A percentile compares a stretch with the other conserved stretches of the same genome.
Evolutionary conservation across 2,113 vertebrate species (phyloP).

Genomic region (Leucoraja erinaceus): DNA sequence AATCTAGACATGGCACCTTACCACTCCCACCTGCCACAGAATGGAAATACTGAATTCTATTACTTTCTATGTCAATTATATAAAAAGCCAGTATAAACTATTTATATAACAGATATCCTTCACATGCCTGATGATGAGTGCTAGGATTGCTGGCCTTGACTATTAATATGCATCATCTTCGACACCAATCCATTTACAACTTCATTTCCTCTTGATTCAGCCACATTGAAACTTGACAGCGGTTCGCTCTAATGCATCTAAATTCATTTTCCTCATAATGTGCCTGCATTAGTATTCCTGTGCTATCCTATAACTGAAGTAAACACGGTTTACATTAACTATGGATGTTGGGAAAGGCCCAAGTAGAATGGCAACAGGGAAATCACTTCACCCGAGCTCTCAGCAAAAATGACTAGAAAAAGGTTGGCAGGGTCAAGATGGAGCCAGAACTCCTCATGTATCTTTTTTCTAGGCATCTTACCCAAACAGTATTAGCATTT

Average conservation of each 20-base stretch:
- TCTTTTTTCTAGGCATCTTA: not conserved
- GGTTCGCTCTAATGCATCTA: not conserved
- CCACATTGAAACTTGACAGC: not conserved
- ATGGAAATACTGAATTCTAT: not conserved
- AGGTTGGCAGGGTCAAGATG: not conserved
- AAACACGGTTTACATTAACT: not conserved
- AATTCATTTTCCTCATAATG: not conserved
- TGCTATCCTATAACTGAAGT: not conserved
- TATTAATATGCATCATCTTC: not conserved
- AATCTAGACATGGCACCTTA: not conserved
- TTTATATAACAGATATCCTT: not conserved
- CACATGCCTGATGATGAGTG: not conserved
- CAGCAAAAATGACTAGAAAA: not conserved
- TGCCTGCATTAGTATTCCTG: not conserved
- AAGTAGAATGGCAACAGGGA: not conserved
- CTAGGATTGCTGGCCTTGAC: not conserved
- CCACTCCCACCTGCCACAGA: not conserved
- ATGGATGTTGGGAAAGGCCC: not conserved
- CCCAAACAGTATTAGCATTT: not conserved
- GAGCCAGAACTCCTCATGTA: not conserved
- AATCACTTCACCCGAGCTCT: not conserved
- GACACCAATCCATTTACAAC: constrained; percentile 17
- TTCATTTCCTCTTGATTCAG: not conserved
- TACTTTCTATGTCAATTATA: not conserved
- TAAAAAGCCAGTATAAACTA: not conserved